These are phyloP conservation scores for Amblyopsis hoosieri DNA, from an alignment of 2,797 vertebrate species.

Conservation along the genomic window DNA sequence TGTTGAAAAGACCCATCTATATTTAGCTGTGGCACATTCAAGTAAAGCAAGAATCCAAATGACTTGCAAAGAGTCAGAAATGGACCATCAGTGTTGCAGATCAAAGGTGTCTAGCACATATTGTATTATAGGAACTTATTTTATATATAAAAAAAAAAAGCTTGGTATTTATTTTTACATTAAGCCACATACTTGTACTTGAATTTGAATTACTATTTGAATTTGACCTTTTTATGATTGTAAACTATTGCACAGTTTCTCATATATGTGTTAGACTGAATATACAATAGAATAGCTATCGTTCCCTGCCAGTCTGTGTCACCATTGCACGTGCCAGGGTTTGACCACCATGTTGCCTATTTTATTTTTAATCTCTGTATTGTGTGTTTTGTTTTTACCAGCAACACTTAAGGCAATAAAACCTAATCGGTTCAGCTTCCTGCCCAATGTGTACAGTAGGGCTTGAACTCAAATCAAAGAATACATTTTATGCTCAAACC, in stretches of 20 bases:
- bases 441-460: slow-evolving; percentile 15
- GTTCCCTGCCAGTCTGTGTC: slow-evolving; percentile 13
- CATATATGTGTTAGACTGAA: slow-evolving; percentile 36
- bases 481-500: slow-evolving; percentile 18
- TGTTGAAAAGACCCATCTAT: slow-evolving; percentile 43
- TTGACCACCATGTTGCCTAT: slow-evolving; percentile 30
- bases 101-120: slow-evolving; percentile 68
- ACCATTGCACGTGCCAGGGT: slow-evolving; percentile 1
- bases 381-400: slow-evolving; percentile 13
- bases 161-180: neutral
- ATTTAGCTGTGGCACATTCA: slow-evolving; percentile 73
- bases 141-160: slow-evolving; percentile 19
- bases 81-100: slow-evolving; percentile 65
- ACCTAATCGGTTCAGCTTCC: slow-evolving; percentile 38
- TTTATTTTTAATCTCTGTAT: slow-evolving; percentile 53
- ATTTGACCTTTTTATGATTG: slow-evolving; percentile 19
- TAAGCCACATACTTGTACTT: slow-evolving; percentile 35
- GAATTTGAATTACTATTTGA: slow-evolving; percentile 33
- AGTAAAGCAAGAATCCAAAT: slow-evolving; percentile 46
- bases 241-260: slow-evolving; percentile 35
- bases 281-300: slow-evolving; percentile 27
- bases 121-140: slow-evolving; percentile 57
- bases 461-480: slow-evolving; percentile 26
- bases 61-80: slow-evolving; percentile 71
- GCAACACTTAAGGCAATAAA: slow-evolving; percentile 36